These are phyloP conservation scores for Hyalella azteca DNA, from an alignment of 2,888 invertebrate species.

Conservation along the genomic window DNA sequence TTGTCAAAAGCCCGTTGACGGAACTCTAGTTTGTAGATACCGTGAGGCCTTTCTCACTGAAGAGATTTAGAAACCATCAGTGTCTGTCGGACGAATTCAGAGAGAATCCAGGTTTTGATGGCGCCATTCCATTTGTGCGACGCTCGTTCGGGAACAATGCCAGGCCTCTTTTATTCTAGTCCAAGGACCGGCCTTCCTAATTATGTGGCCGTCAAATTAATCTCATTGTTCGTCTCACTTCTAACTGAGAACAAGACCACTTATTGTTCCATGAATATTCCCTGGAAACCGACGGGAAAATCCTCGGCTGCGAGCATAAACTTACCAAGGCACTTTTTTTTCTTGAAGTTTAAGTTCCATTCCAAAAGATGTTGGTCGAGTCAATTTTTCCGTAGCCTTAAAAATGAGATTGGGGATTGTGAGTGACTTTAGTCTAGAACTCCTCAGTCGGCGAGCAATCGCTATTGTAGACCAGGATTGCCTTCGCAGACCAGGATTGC, in stretches of 20 bases:
- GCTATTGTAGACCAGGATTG: too few species aligned
- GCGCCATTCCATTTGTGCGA: conserved; percentile 7
- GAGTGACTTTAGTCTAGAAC: too few species aligned
- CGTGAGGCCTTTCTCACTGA: not conserved
- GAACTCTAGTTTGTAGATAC: not conserved
- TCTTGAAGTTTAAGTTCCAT: too few species aligned
- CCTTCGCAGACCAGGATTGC: too few species aligned
- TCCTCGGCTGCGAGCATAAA: too few species aligned
- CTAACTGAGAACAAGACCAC: conserved; percentile 7
- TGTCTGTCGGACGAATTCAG: conserved; percentile 2
- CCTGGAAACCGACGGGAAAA: not conserved
- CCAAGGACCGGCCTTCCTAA: not conserved
- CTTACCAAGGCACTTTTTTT: too few species aligned
- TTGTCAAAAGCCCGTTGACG: not conserved
- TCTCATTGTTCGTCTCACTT: conserved; percentile 17
- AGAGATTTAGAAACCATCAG: conserved; percentile 14
- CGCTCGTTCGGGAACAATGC: conserved; percentile 17
- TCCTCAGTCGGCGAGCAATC: too few species aligned
- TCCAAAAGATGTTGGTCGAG: too few species aligned
- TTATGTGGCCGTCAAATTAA: conserved; percentile 26
- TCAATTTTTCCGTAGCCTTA: too few species aligned
- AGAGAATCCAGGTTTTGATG: not conserved
- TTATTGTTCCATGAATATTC: conserved; percentile 18
- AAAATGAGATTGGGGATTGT: too few species aligned
- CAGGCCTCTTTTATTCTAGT: conserved; percentile 10